Conservation (phyloP, 1,140 invertebrate genomes). For the Leptestheria dahalacensis region DNA sequence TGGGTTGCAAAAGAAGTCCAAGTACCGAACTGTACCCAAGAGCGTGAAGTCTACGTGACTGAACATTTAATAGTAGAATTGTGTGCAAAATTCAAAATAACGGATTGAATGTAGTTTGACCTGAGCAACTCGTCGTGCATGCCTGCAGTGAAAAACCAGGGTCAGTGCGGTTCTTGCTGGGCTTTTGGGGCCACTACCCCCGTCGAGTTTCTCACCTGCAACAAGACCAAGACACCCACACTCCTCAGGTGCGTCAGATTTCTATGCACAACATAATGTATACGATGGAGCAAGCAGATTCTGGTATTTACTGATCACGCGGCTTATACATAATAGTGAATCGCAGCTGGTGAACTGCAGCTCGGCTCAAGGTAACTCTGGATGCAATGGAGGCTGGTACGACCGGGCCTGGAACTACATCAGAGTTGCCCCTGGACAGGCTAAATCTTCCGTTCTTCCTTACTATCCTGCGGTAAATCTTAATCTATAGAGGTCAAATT, state of each 20-base stretch:
- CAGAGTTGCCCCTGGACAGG: constrained; percentile 21
- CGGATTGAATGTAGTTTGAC: constrained; percentile 1
- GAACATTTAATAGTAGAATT: too few relatives aligned
- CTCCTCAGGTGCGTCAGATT: too few relatives aligned
- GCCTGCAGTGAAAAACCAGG: neutral
- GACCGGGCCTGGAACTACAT: constrained; percentile 15
- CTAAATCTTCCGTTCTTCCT: constrained; percentile 15
- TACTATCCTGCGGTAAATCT: too few relatives aligned
- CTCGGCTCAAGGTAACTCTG: neutral
- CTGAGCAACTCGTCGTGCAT: neutral
- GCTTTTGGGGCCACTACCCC: neutral
- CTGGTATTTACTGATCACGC: neutral
- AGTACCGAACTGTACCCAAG: too few relatives aligned
- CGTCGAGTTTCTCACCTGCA: neutral
- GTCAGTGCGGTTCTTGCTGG: neutral
- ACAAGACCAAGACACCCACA: neutral
- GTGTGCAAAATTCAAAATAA: too few relatives aligned
- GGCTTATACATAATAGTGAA: neutral
- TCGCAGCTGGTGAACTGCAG: neutral
- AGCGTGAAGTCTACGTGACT: too few relatives aligned
- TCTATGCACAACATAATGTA: too few relatives aligned
- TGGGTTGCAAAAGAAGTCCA: too few relatives aligned
- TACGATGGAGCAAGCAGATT: too few relatives aligned
- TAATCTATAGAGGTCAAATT: too few relatives aligned
- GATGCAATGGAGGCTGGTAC: neutral